A percentile compares a stretch with the other conserved stretches of the same genome.
Evolutionary conservation across 92 coral and sea anemone species (phyloP).

Genomic region (Plumapathes pennacea): DNA sequence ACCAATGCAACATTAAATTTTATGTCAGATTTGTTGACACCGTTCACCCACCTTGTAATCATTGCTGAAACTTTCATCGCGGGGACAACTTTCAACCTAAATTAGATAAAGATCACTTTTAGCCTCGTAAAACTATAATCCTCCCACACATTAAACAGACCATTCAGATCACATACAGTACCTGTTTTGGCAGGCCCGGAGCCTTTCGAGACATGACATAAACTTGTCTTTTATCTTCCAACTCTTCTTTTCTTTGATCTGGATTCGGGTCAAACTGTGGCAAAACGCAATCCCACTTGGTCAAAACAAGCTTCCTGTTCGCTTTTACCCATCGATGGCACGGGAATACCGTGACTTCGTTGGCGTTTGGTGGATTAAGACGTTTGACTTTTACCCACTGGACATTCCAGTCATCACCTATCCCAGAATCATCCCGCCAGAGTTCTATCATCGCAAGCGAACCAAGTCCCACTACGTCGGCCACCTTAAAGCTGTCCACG

Average conservation of each 20-base stretch:
- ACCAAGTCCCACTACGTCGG: conserved; percentile 70
- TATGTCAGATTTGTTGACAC: no score
- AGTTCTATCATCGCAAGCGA: conserved; percentile 73
- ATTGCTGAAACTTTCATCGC: conserved; percentile 92
- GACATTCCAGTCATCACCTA: conserved; percentile 93
- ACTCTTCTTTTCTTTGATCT: conserved; percentile 78
- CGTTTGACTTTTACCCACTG: conserved; percentile 87
- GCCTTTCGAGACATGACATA: conserved; percentile 82
- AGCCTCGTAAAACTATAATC: no score
- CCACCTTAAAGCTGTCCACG: conserved; percentile 84
- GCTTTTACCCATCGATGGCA: conserved; percentile 96
- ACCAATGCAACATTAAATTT: no score
- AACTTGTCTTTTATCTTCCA: conserved; percentile 72
- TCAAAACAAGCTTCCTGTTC: conserved; percentile 63
- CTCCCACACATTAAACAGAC: no score
- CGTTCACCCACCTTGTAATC: conserved; percentile 77
- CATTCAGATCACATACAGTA: conserved; percentile 3
- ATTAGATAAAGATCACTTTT: background rate
- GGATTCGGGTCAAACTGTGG: conserved; percentile 85
- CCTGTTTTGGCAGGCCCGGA: conserved; percentile 98
- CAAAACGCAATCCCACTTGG: conserved; percentile 83
- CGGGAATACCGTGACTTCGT: conserved; percentile 73
- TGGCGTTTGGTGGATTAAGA: conserved; percentile 27
- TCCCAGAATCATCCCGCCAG: conserved; percentile 93
- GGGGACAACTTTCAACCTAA: conserved; percentile 86